Evolutionary conservation across 2,113 vertebrate genomes (phyloP), one percentile per base, ranked within the genome.

Genomic region (Tetrax tetrax): DNA sequence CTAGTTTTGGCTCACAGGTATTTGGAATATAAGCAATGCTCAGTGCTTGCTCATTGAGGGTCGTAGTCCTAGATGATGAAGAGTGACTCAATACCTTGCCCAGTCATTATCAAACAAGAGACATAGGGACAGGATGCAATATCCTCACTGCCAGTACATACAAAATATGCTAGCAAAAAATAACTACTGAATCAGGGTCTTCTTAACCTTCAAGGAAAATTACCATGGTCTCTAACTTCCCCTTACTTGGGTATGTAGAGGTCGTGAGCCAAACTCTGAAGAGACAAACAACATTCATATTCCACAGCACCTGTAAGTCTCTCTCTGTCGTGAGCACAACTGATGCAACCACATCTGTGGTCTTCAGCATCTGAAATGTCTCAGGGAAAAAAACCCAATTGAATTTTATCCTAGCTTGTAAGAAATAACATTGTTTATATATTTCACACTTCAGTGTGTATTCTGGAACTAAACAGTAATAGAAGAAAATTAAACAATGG

Each of bases 1-100:
- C 97, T 87, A 2, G 9, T 95, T 94, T 81, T 85, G 95, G 95
- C 95, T 93, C 89, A 94, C 82, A 74, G 47, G 65, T 92, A 77
- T 70, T 71, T 83, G 96, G 95, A 96, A 82, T 47, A 37, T 61
- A 95, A 89, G 77, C 90, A 90, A 83, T 24, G 72, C 65, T 90
- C 57, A 45, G 51, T n/a, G 74, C 83, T 87, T 95, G 94, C 90
- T 89, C 85, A 66, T 1, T 78, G 57, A 61, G 95, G 50, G 70
- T 70, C 19, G 11, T 35, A 8, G 1, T 29, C 1, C 6, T 27
- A 48, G 56, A 33, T 45, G 33, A 43, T 37, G 56, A 87, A 43
- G 80, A 95, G n/a, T 50, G 72, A 57, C 83, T 83, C 47, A 51
- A 33, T 23, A 70, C 22, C n/a, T 70, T 87, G 71, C 10, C 65